A percentile compares a stretch with the other conserved stretches of the same genome.
Evolutionary conservation across 2,888 invertebrate species (phyloP).

Genomic region (Spisula solida): DNA sequence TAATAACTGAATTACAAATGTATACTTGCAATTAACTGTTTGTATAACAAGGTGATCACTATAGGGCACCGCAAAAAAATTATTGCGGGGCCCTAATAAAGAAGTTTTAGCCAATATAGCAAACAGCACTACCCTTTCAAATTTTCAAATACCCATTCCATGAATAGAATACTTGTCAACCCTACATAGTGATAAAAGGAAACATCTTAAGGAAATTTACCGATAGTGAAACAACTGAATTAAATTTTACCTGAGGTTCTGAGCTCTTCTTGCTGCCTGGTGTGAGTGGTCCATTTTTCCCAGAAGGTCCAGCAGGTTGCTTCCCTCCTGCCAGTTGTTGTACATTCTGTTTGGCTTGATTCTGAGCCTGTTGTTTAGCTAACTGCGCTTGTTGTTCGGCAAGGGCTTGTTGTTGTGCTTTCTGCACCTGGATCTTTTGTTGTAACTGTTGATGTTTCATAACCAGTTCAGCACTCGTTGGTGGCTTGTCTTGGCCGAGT

Average conservation of each 20-base stretch:
- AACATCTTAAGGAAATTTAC: too few species aligned
- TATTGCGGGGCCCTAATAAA: too few species aligned
- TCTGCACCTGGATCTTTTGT: constrained; percentile 77
- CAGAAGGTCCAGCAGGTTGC: constrained; percentile 8
- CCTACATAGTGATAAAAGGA: too few species aligned
- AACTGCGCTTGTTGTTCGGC: constrained; percentile 78
- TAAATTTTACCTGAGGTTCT: constrained; percentile 37
- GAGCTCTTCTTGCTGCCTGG: constrained; percentile 34
- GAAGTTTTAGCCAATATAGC: too few species aligned
- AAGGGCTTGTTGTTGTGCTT: constrained; percentile 60
- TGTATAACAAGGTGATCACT: too few species aligned
- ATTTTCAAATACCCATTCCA: too few species aligned
- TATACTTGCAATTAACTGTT: too few species aligned
- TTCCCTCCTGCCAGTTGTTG: constrained; percentile 19
- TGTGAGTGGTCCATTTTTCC: constrained; percentile 24
- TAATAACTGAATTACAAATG: too few species aligned
- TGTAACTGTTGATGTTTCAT: constrained; percentile 74
- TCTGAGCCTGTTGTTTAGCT: constrained; percentile 76
- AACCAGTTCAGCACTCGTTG: constrained; percentile 66
- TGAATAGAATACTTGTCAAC: too few species aligned
- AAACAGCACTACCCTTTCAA: too few species aligned
- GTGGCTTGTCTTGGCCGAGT: constrained; percentile 62
- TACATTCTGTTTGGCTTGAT: constrained; percentile 45
- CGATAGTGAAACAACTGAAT: too few species aligned
- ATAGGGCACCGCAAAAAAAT: too few species aligned